Evolutionary conservation across 2,888 invertebrate species (phyloP), one percentile per base, ranked within the genome.

Genomic region (Drosophila maculinotata): DNA sequence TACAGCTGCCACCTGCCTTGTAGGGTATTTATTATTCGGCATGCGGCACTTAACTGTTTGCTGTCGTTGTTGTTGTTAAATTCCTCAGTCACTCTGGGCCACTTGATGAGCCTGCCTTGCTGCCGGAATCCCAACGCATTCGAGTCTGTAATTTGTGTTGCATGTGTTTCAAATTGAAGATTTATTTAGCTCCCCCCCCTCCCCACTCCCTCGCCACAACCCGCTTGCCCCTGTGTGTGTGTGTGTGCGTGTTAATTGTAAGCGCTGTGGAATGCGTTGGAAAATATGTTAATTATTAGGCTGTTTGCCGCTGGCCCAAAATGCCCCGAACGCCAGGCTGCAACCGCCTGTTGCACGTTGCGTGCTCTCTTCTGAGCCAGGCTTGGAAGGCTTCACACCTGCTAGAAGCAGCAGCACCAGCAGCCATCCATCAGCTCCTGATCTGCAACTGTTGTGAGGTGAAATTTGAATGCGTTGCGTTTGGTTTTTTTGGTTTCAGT

Each of bases 151-250:
- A 81, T 81, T 81, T 83, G 83, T 88, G 83, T 86, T 88, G 84
- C 84, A 87, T 88, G 88, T 88, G 85, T 84, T 84, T 84, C 76
- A 84, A 84, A 87, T 84, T 84, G 77, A 87, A 84, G 84, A 88
- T 84, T 84, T 84, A 87, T 88, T 88, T 86, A 53, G 45, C 30
- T 39, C 49, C 41, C 31, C 39, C 23, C 7, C 8, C 20, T 2
- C 15, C 12, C 17, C 28, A 42, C 17, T 17, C 23, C 35, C 15
- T 30, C 41, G 7, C 15, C 14, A n/a, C 15, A 2, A n/a, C 9
- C 9, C 30, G n/a, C 9, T 45, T 5, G n/a, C 44, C 44, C 15
- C 42, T n/a, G 9, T 28, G 17, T 44, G 36, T 36, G 52, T 65
- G 56, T 76, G 84, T 69, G 79, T 83, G 83, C 87, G 83, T 84